Evolutionary conservation across 2,888 invertebrate species (phyloP).

Genomic region (Drosophila siamana): DNA sequence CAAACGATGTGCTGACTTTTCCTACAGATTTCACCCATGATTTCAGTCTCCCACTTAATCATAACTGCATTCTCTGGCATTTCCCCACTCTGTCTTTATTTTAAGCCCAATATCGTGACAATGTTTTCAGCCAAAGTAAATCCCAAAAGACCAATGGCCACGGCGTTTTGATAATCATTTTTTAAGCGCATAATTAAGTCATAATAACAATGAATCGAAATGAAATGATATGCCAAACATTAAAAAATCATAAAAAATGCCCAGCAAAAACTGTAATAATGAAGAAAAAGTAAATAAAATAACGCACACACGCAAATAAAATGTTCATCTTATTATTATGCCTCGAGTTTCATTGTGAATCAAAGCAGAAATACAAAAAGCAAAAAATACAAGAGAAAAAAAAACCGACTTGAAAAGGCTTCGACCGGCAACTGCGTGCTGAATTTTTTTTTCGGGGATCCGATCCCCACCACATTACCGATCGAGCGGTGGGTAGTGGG

Average conservation of each 20-base stretch:
- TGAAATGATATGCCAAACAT: slow-evolving; percentile 70
- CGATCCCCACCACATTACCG: slow-evolving; percentile 4
- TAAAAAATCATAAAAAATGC: slow-evolving; percentile 28
- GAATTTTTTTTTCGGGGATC: slow-evolving; percentile 38
- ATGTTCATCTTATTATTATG: slow-evolving; percentile 77
- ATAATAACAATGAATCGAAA: slow-evolving; percentile 62
- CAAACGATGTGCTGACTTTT: too few species aligned
- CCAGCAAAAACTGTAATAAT: neutral
- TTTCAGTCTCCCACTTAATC: neutral
- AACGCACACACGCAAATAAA: slow-evolving; percentile 57
- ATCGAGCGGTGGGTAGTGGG: neutral
- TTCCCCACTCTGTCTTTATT: neutral
- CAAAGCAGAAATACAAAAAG: slow-evolving; percentile 50
- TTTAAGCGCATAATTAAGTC: slow-evolving; percentile 80
- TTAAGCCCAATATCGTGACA: neutral
- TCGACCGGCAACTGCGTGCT: slow-evolving; percentile 59
- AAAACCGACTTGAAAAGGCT: slow-evolving; percentile 63
- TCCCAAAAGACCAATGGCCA: slow-evolving; percentile 48
- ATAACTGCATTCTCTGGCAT: too few species aligned
- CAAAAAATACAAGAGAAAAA: neutral
- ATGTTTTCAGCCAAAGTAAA: slow-evolving; percentile 18
- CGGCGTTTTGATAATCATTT: slow-evolving; percentile 52
- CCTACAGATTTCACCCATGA: too few species aligned
- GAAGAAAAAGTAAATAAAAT: slow-evolving; percentile 18
- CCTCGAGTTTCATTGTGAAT: slow-evolving; percentile 71